Conservation (phyloP, 2,113 vertebrate species). For the Gymnarchus niloticus region DNA sequence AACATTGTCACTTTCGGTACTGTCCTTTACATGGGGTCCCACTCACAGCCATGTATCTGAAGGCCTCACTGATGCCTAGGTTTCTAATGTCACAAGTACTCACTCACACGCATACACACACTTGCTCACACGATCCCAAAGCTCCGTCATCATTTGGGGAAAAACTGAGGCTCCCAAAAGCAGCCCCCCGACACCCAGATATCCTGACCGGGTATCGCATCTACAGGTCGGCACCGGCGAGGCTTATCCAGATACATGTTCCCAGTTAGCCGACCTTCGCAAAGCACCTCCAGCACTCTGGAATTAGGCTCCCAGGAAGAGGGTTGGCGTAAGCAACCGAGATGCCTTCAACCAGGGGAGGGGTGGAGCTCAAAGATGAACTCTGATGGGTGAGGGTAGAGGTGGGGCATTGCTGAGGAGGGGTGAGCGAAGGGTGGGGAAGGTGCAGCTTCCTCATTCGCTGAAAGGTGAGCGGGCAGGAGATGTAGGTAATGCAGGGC, state of each 20-base stretch:
- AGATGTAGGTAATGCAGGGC: background rate
- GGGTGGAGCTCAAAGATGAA: background rate
- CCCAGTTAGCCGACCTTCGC: constrained; percentile 97
- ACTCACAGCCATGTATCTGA: background rate
- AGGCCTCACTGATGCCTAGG: no score
- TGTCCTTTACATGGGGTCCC: background rate
- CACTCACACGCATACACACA: no score
- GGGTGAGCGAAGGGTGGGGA: background rate
- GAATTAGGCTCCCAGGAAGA: constrained; percentile 98
- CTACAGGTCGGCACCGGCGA: constrained; percentile 75
- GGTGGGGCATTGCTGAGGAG: background rate
- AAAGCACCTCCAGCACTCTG: constrained; percentile 84
- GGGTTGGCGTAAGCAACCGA: constrained; percentile 89
- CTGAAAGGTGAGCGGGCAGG: background rate
- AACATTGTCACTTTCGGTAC: no score
- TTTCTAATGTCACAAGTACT: no score
- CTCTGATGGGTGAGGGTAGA: constrained; percentile 13
- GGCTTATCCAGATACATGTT: constrained; percentile 97
- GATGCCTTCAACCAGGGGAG: background rate
- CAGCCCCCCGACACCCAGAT: no score
- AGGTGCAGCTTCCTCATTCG: background rate
- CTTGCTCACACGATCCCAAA: no score
- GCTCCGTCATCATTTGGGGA: no score
- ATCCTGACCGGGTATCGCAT: constrained; percentile 61
- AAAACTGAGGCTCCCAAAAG: no score